Conservation (phyloP, 2,113 vertebrate genomes). For the Canis aureus region DNA sequence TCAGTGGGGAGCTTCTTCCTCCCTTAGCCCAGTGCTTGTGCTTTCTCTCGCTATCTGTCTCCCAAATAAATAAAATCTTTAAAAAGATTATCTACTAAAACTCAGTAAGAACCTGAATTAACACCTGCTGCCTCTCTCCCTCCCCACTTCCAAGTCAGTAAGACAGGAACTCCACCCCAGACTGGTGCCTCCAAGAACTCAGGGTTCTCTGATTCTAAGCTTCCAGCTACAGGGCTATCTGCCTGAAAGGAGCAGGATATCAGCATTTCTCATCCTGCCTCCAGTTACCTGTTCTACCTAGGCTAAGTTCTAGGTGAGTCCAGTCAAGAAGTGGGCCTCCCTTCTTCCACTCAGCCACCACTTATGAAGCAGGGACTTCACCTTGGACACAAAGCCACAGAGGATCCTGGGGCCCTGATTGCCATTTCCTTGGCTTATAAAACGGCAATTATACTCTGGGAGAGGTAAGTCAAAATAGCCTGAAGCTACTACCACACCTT, state of each 20-base stretch:
- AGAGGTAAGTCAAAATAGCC: background rate
- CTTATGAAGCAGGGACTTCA: background rate
- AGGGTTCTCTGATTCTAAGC: background rate
- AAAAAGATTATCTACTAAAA: background rate
- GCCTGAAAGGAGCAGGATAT: background rate
- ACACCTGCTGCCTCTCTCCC: background rate
- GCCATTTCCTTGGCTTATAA: background rate
- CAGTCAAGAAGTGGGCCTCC: background rate
- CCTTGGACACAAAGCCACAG: background rate
- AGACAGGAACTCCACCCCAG: background rate
- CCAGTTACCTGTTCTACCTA: background rate
- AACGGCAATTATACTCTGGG: background rate
- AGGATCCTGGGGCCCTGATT: background rate
- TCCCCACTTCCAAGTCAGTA: background rate
- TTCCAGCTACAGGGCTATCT: background rate
- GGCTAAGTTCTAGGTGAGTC: background rate
- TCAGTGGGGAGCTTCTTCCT: no score
- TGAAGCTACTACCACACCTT: background rate
- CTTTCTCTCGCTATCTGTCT: no score
- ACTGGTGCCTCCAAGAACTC: background rate
- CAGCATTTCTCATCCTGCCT: background rate
- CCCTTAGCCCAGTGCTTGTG: no score
- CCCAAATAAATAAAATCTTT: no score
- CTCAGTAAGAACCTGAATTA: constrained; percentile 13
- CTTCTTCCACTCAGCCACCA: background rate